Conservation (phyloP, 2,888 invertebrate genomes). For the Aplocera efformata region DNA sequence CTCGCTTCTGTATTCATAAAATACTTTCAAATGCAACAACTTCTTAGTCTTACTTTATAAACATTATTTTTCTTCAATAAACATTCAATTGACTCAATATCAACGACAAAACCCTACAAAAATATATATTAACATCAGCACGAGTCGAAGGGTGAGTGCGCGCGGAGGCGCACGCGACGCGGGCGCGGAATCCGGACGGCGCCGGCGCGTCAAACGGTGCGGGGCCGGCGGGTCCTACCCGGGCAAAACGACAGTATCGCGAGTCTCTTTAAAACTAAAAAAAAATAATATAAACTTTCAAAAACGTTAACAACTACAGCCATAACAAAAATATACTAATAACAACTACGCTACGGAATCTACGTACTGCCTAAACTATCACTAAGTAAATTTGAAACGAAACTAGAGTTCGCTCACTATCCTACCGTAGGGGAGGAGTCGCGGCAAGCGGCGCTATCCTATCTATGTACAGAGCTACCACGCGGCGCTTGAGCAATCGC, state of each 20-base stretch:
- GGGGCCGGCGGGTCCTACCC: conserved; percentile 53
- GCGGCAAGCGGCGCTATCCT: conserved; percentile 31
- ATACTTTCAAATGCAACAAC: conserved; percentile 81
- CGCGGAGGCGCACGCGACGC: conserved; percentile 22
- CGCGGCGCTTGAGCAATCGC: conserved; percentile 41
- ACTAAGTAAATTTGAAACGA: conserved; percentile 73
- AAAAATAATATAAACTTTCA: conserved; percentile 73
- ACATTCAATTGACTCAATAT: conserved; percentile 79
- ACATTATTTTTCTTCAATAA: conserved; percentile 75
- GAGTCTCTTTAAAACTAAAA: conserved; percentile 66
- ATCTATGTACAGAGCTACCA: conserved; percentile 27
- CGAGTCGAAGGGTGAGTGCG: conserved; percentile 49
- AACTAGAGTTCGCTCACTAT: conserved; percentile 71
- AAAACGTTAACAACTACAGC: conserved; percentile 79
- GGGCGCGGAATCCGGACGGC: conserved; percentile 10
- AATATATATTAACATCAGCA: conserved; percentile 78
- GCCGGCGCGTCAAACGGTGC: conserved; percentile 24
- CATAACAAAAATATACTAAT: conserved; percentile 79
- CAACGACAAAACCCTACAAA: conserved; percentile 79
- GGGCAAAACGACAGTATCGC: conserved; percentile 48
- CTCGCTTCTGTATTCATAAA: conserved; percentile 77
- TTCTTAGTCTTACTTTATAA: conserved; percentile 77
- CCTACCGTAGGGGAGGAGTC: conserved; percentile 36
- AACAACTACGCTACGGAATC: conserved; percentile 76
- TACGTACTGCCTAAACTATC: conserved; percentile 74